phyloP scores from a whole-genome alignment of 2,113 vertebrate species.

The Gobius niger region DNA sequence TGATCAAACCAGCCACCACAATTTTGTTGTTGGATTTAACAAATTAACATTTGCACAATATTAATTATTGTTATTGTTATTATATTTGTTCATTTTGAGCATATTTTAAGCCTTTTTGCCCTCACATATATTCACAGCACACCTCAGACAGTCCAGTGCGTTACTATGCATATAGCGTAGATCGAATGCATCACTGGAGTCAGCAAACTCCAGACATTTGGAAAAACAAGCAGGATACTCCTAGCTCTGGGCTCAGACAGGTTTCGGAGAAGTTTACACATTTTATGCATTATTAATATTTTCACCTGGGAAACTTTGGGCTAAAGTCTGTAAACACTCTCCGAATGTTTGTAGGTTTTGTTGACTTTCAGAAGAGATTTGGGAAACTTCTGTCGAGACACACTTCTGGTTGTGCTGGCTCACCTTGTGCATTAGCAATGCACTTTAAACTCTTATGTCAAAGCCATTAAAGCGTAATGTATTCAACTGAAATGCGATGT shows the following conservation, averaged over 20 bases:
- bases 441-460: neutral
- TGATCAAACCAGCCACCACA: too few species aligned
- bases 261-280: slow-evolving; percentile 37
- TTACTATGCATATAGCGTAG: slow-evolving; percentile 22
- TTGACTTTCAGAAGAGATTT: slow-evolving; percentile 14
- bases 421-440: neutral
- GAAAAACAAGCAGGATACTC: slow-evolving; percentile 26
- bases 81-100: neutral
- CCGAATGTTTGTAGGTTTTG: slow-evolving; percentile 21
- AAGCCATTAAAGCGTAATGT: neutral
- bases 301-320: slow-evolving; percentile 16
- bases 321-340: slow-evolving; percentile 29
- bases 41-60: too few species aligned
- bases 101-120: slow-evolving; percentile 7
- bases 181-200: slow-evolving; percentile 38
- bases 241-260: slow-evolving; percentile 34
- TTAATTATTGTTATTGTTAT: too few species aligned
- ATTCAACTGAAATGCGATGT: neutral
- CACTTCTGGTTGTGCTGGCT: slow-evolving; percentile 3
- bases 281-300: slow-evolving; percentile 44
- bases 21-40: too few species aligned
- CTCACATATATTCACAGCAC: slow-evolving; percentile 17
- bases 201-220: slow-evolving; percentile 32
- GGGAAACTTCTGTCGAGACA: neutral
- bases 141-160: slow-evolving; percentile 10